phyloP scores from a whole-genome alignment of 2,888 invertebrate genomes.

The Graphium colonna region DNA sequence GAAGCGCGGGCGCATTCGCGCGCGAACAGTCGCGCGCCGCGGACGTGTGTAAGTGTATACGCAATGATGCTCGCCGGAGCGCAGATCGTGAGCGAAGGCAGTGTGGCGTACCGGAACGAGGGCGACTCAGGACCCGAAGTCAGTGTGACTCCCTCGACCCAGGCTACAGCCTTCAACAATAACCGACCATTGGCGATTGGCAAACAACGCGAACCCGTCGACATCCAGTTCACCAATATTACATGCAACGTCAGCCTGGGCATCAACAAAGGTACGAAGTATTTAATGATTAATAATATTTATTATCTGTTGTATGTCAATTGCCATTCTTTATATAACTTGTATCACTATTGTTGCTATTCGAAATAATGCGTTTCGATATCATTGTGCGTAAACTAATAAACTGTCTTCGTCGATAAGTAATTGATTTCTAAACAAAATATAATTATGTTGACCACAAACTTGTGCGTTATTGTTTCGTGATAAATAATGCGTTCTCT shows the following conservation, averaged over 20 bases:
- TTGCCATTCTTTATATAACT: too few species aligned
- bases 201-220: slow-evolving; percentile 76
- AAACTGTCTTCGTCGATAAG: slow-evolving; percentile 3
- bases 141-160: too few species aligned
- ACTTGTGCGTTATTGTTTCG: too few species aligned
- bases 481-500: too few species aligned
- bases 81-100: slow-evolving; percentile 58
- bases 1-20: slow-evolving; percentile 30
- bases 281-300: background rate
- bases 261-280: slow-evolving; percentile 83
- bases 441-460: background rate
- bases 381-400: too few species aligned
- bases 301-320: background rate
- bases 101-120: slow-evolving; percentile 47
- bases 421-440: slow-evolving; percentile 1
- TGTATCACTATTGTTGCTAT: too few species aligned
- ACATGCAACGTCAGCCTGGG: slow-evolving; percentile 86
- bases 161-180: slow-evolving; percentile 25
- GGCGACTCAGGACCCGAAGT: background rate
- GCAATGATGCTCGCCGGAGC: slow-evolving; percentile 74
- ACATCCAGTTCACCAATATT: slow-evolving; percentile 87
- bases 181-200: slow-evolving; percentile 37
- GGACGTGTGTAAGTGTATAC: slow-evolving; percentile 39
- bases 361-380: too few species aligned
- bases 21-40: slow-evolving; percentile 58